These are phyloP conservation scores for Amphiprion percula DNA, from an alignment of 2,113 vertebrate genomes.

Conservation along the genomic window DNA sequence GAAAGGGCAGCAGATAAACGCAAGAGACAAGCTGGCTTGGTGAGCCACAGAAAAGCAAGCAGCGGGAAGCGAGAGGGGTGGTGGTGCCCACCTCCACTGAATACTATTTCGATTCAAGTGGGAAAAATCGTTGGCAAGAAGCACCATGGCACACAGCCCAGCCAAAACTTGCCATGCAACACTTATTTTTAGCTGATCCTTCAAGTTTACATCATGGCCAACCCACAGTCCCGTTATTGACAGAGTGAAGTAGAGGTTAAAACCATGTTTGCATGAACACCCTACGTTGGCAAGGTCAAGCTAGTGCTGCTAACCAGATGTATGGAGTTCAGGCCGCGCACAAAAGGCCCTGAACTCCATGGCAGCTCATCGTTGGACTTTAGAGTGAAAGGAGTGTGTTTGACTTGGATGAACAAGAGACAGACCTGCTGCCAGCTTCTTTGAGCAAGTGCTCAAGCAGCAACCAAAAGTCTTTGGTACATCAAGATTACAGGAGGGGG, in stretches of 20 bases:
- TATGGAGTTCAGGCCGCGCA: constrained; percentile 43
- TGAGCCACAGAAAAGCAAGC: constrained; percentile 61
- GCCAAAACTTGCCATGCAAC: constrained; percentile 54
- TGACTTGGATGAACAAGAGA: constrained; percentile 79
- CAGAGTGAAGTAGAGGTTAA: constrained; percentile 31
- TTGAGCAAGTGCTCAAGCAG: constrained; percentile 66
- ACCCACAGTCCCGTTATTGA: constrained; percentile 54
- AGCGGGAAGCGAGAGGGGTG: constrained; percentile 53
- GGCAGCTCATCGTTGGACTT: constrained; percentile 69
- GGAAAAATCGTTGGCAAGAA: constrained; percentile 55
- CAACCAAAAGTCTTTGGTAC: constrained; percentile 46
- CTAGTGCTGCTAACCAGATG: constrained; percentile 69
- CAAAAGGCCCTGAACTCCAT: constrained; percentile 51
- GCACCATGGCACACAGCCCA: constrained; percentile 41
- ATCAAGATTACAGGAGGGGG: constrained; percentile 57
- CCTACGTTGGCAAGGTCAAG: constrained; percentile 34
- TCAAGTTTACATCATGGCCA: constrained; percentile 62
- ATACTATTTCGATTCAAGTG: constrained; percentile 74
- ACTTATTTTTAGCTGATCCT: constrained; percentile 68
- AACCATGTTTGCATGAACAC: constrained; percentile 53
- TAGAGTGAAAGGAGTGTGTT: constrained; percentile 70
- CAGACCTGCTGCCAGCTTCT: constrained; percentile 70
- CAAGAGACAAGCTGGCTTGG: constrained; percentile 68
- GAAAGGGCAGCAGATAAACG: constrained; percentile 83
- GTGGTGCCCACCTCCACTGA: constrained; percentile 67